A percentile compares a stretch with the other conserved stretches of the same genome.
Conservation (phyloP, 2,113 vertebrate species). For the Daphoenositta chrysoptera region DNA sequence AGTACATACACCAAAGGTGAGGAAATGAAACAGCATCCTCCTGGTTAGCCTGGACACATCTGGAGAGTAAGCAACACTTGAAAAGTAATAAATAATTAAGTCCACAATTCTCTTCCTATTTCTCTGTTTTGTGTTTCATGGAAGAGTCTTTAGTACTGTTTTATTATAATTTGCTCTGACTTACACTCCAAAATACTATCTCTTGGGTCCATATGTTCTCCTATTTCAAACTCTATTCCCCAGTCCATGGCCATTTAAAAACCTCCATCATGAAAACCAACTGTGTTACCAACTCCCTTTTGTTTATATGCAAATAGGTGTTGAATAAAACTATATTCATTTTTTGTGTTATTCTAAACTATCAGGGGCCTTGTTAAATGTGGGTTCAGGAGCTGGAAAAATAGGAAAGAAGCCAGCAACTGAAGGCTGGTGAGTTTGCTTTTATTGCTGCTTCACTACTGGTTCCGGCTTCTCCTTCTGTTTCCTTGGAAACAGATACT, state of each 20-base stretch:
- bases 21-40: background rate
- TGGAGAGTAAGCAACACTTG: background rate
- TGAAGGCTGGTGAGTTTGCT: background rate
- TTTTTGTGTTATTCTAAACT: background rate
- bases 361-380: background rate
- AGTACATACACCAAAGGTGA: background rate
- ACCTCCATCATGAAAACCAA: background rate
- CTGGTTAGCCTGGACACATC: background rate
- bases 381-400: background rate
- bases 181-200: background rate
- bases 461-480: background rate
- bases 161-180: background rate
- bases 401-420: background rate
- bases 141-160: background rate
- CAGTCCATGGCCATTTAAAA: background rate
- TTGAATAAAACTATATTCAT: background rate
- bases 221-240: background rate
- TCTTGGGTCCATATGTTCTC: background rate
- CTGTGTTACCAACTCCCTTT: background rate
- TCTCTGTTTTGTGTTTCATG: background rate
- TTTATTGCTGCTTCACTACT: background rate
- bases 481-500: slow-evolving; percentile 59
- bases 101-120: background rate
- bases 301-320: background rate
- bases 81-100: background rate